Evolutionary conservation across 1,140 invertebrate species (phyloP).

Genomic region (Drosophila seguyi): DNA sequence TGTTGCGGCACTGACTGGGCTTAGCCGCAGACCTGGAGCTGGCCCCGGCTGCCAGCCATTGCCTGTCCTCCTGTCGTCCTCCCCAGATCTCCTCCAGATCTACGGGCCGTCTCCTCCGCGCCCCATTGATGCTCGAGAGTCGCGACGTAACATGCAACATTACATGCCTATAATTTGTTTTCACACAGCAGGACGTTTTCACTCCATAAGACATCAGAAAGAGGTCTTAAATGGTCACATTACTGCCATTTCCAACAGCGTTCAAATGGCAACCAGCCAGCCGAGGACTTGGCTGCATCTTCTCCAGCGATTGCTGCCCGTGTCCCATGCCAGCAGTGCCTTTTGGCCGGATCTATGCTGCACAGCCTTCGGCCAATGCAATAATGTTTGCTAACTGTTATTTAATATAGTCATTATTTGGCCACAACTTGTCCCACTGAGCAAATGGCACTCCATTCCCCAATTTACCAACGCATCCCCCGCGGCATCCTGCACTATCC

Average conservation of each 20-base stretch:
- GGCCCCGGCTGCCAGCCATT: constrained; percentile 26
- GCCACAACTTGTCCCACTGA: constrained; percentile 60
- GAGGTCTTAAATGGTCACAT: constrained; percentile 85
- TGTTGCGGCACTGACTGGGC: constrained; percentile 62
- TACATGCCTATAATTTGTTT: constrained; percentile 85
- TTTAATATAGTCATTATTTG: constrained; percentile 71
- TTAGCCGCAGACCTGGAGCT: constrained; percentile 47
- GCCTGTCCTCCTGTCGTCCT: constrained; percentile 12
- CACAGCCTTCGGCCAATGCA: constrained; percentile 51
- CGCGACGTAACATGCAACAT: constrained; percentile 83
- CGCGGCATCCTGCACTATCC: constrained; percentile 14
- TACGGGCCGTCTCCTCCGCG: constrained; percentile 11
- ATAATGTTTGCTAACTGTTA: constrained; percentile 68
- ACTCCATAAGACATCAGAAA: constrained; percentile 85
- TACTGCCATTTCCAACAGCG: constrained; percentile 82
- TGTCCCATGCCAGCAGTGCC: constrained; percentile 21
- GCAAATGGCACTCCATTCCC: constrained; percentile 52
- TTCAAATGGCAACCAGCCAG: constrained; percentile 72
- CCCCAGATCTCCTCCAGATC: constrained; percentile 9
- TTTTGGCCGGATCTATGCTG: constrained; percentile 54
- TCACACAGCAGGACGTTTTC: constrained; percentile 85
- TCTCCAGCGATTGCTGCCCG: constrained; percentile 21
- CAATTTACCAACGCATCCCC: constrained; percentile 45
- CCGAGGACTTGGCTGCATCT: constrained; percentile 38
- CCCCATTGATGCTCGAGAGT: constrained; percentile 48